Percentiles rank a stretch among this genome's conserved stretches.
Evolutionary conservation across 1,140 invertebrate species (phyloP).

Genomic region (Calycopis cecrops): DNA sequence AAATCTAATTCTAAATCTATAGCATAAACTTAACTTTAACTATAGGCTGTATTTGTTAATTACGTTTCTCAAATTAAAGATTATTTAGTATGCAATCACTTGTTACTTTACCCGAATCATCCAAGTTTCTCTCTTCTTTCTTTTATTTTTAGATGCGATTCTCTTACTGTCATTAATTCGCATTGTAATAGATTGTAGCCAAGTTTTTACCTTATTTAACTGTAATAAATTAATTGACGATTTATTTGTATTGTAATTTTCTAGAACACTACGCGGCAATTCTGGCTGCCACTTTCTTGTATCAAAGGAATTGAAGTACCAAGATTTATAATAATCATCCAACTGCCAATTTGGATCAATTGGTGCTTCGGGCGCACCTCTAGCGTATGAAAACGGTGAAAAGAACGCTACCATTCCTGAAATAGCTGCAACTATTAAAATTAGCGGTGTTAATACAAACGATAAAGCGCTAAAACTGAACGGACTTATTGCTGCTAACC

Average conservation of each 20-base stretch:
- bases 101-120: conserved; percentile 38
- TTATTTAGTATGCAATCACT: background rate
- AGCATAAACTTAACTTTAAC: too few species aligned
- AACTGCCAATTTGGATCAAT: conserved; percentile 51
- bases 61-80: too few species aligned
- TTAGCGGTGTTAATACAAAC: conserved; percentile 51
- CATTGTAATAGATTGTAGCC: background rate
- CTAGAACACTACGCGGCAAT: background rate
- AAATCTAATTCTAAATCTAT: too few species aligned
- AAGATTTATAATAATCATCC: conserved; percentile 48
- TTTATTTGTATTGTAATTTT: background rate
- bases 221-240: background rate
- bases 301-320: conserved; percentile 43
- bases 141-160: conserved; percentile 18
- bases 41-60: too few species aligned
- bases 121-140: conserved; percentile 47
- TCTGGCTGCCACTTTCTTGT: conserved; percentile 3
- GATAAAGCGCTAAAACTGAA: conserved; percentile 55
- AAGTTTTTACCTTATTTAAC: conserved; percentile 10
- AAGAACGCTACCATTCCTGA: conserved; percentile 52
- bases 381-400: conserved; percentile 47
- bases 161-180: conserved; percentile 12
- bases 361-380: conserved; percentile 49
- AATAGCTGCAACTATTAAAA: conserved; percentile 51
- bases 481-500: conserved; percentile 58